Evolutionary conservation across 2,113 vertebrate species (phyloP).

Genomic region (Manacus vitellinus): DNA sequence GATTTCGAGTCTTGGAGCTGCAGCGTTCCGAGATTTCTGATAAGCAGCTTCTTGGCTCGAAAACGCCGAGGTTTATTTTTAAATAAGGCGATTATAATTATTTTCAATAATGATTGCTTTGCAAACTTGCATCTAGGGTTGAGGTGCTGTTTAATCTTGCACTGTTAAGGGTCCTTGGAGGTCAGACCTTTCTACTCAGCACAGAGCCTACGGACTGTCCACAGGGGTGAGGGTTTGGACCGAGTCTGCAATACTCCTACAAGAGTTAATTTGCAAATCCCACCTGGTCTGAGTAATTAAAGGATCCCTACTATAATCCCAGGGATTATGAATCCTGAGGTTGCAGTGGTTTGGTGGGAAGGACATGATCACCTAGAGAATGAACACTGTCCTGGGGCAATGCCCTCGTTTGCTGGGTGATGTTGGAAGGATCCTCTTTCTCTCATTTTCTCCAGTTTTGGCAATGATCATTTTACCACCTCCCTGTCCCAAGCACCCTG

Average conservation of each 20-base stretch:
- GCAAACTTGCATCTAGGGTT: not conserved
- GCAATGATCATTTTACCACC: not conserved
- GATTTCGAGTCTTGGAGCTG: conserved; percentile 21
- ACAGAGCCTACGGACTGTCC: not conserved
- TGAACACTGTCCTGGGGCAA: not conserved
- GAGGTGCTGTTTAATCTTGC: not conserved
- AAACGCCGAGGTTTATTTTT: not conserved
- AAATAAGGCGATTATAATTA: not conserved
- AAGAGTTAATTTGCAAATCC: not conserved
- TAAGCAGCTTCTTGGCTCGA: not conserved
- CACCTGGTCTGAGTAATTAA: not conserved
- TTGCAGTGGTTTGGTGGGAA: not conserved
- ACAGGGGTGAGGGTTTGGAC: not conserved
- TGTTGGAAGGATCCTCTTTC: not conserved
- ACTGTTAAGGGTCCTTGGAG: not conserved
- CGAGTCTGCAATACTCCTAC: not conserved
- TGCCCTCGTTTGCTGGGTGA: not conserved
- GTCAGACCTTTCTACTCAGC: not conserved
- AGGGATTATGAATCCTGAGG: not conserved
- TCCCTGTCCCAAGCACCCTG: not conserved
- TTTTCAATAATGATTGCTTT: not conserved
- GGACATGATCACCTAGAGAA: fast-evolving
- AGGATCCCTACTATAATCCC: not conserved
- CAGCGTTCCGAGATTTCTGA: not conserved
- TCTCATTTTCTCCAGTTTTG: not conserved